Percentiles rank a stretch among this genome's conserved stretches.
Conservation (phyloP, 2,113 vertebrate genomes). For the Rafetus swinhoei region DNA sequence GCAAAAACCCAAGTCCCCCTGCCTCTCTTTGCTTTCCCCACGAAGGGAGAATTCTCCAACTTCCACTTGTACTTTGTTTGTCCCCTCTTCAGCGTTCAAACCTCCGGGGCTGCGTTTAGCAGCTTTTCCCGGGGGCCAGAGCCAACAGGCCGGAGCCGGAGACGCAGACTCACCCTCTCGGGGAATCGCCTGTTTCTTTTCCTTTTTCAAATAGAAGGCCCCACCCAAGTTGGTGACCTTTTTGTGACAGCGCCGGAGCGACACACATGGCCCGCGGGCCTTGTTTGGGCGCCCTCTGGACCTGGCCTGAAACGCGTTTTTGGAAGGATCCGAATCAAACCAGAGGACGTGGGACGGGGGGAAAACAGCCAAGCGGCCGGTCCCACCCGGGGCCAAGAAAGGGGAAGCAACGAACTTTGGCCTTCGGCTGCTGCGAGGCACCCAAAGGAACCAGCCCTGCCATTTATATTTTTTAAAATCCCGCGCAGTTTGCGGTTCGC, state of each 20-base stretch:
- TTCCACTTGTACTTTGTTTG: not conserved
- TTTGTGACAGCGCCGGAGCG: not conserved
- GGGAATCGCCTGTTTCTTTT: not conserved
- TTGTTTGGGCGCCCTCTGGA: too few species aligned
- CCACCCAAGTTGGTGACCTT: too few species aligned
- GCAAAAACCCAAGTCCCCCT: not conserved
- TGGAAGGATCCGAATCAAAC: too few species aligned
- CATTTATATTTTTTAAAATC: too few species aligned
- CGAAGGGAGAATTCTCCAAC: not conserved
- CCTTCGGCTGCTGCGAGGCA: not conserved
- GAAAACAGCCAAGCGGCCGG: not conserved
- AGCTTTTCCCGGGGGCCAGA: not conserved
- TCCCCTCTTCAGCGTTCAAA: not conserved
- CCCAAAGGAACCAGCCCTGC: not conserved
- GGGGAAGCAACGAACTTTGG: not conserved
- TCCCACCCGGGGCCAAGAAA: not conserved
- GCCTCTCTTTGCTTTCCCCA: not conserved
- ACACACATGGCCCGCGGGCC: too few species aligned
- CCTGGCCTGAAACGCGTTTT: too few species aligned
- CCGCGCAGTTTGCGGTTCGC: not conserved
- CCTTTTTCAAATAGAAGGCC: not conserved
- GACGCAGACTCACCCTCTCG: too few species aligned
- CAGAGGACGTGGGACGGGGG: fast-evolving
- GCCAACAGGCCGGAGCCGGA: too few species aligned
- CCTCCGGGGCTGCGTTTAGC: not conserved